Evolutionary conservation across 1,140 invertebrate species (phyloP), one percentile per base, ranked within the genome.

Genomic region (Lysiphlebus fabarum): DNA sequence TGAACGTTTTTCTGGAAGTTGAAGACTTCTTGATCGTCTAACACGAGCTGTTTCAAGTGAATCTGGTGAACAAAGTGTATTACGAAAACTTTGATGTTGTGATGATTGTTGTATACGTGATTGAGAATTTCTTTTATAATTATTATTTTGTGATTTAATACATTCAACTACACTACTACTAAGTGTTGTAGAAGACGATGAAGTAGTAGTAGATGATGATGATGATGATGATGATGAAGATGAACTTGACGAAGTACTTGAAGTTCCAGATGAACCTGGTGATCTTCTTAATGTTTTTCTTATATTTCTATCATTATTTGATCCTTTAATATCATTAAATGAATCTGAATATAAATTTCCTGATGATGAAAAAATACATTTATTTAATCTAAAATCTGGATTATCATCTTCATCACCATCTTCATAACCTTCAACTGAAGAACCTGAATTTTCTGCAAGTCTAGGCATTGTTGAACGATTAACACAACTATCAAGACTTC

Each of bases 341-440:
- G 74, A 77, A 41, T 73, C 65, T 34, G 72, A 42, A n/a, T 61
- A 56, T n/a, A 61, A 26, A 26, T 26, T 59, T 14, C 62, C 58
- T 1, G 64, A 42, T 0, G 70, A 67, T 37, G 68, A 69, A 11
- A 68, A 61, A 11, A 65, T 61, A 48, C 71, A 78, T 7, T 76
- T 65, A 61, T 80, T 80, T 26, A 77, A 65, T 0, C 78, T 79
- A 17, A 77, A 79, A 61, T 78, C 77, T 11, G 79, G 77, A 63
- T 78, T 79, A 55, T 84, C 82, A 62, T 81, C 79, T 48, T 84
- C 83, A 61, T 82, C 82, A 0, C 81, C 82, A 57, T 84, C 82
- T 56, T 83, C 82, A 61, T 84, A 84, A 11, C 80, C 78, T 53
- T 82, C 82, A 0, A 82, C 69, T 5, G 83, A 80, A 4, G 83